Evolutionary conservation across 1,140 invertebrate species (phyloP), one percentile per base, ranked within the genome.

Genomic region (Euura lappo): DNA sequence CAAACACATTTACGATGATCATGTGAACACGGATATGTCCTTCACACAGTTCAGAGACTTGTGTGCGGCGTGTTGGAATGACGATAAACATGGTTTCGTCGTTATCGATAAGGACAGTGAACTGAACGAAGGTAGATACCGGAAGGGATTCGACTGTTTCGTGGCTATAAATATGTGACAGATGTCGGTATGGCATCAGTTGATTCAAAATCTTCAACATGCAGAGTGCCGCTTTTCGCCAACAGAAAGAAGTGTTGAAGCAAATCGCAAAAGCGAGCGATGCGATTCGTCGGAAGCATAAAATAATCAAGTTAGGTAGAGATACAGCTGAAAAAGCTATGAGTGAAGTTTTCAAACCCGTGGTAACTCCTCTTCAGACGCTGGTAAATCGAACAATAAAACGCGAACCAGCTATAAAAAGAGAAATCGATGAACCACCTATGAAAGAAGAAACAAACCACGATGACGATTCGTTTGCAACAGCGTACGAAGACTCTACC

Each of bases 281-380:
- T 47, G 73, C 72, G 13, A 78, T 78, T 11, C 68, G 74, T 6
- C 70, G 65, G 51, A 76, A 78, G 47, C 73, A 78, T 74, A 68
- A 67, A 68, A 68, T 73, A 2, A 65, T 78, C 2, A 78, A 74
- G 68, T 64, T 44, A 4, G 72, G 70, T 2, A 67, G 44, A 71
- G 65, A 76, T 11, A 44, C 5, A 8, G 6, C 46, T 5, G 70
- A 76, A 68, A 13, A 70, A 45, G 47, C 4, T 42, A 69, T 75
- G 47, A 74, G 72, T 44, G 65, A 70, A 65, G 44, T 51, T 7
- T 70, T 76, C 28, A 28, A 28, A 28, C 28, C 28, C 28, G 28
- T 28, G 28, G 28, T 28, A 28, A 28, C 28, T 28, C 71, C 72
- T 13, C 69, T 78, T 6, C 43, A 68, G 45, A n/a, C 68, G 45